Conservation (phyloP, 2,888 invertebrate genomes). For the Heliconius aoede region DNA sequence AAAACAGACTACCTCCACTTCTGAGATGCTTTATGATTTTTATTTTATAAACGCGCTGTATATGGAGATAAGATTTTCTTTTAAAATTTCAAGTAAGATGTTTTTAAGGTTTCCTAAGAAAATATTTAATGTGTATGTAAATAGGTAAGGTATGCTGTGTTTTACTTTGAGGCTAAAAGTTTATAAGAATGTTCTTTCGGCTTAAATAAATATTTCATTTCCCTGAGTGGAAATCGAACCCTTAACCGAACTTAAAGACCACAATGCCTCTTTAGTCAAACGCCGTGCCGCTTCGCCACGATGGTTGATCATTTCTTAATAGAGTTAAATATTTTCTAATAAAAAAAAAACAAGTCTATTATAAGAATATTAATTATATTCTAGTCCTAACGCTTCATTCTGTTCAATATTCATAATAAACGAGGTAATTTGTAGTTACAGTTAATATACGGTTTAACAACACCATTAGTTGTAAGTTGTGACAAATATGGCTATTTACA, state of each 20-base stretch:
- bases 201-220: too few relatives aligned
- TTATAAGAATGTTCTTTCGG: neutral
- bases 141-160: neutral
- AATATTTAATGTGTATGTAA: neutral
- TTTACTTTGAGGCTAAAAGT: neutral
- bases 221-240: too few relatives aligned
- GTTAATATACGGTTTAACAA: conserved; percentile 9
- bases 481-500: conserved; percentile 25
- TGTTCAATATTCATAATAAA: neutral
- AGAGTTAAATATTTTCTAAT: too few relatives aligned
- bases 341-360: too few relatives aligned
- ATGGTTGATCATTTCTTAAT: too few relatives aligned
- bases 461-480: conserved; percentile 26
- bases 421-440: conserved; percentile 15
- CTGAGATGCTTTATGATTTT: conserved; percentile 3
- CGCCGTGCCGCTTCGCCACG: too few relatives aligned
- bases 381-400: neutral
- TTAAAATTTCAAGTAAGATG: neutral
- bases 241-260: too few relatives aligned
- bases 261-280: too few relatives aligned
- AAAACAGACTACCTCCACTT: conserved; percentile 14
- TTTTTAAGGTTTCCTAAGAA: neutral
- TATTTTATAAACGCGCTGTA: conserved; percentile 4
- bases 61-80: neutral
- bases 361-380: too few relatives aligned